phyloP scores from a whole-genome alignment of 2,113 vertebrate species.

The Nerophis ophidion region DNA sequence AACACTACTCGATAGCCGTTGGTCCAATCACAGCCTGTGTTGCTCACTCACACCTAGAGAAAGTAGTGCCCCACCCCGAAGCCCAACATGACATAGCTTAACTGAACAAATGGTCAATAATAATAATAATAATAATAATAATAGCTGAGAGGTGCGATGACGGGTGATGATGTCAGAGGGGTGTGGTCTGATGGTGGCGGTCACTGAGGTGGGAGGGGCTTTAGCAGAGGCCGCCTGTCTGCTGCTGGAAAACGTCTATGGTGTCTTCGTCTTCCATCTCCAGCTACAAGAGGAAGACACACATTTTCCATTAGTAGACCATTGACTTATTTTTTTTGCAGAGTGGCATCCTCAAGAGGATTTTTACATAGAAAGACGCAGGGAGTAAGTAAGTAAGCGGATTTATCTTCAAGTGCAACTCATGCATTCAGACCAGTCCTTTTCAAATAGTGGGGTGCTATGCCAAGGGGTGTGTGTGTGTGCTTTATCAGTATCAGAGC shows the following conservation, averaged over 20 bases:
- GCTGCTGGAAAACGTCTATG: constrained; percentile 82
- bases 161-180: constrained; percentile 58
- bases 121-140: constrained; percentile 53
- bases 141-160: constrained; percentile 45
- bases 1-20: constrained; percentile 37
- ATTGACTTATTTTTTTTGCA: too few species aligned
- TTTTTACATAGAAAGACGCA: too few species aligned
- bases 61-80: constrained; percentile 16
- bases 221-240: constrained; percentile 77
- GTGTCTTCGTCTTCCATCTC: constrained; percentile 84
- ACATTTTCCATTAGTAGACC: too few species aligned
- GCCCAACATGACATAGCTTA: constrained; percentile 34
- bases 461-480: too few species aligned
- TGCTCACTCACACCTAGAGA: constrained; percentile 43
- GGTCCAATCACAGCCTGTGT: constrained; percentile 41
- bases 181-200: constrained; percentile 49
- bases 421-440: too few species aligned
- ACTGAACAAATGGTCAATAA: constrained; percentile 43
- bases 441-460: too few species aligned
- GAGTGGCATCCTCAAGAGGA: too few species aligned
- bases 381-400: too few species aligned
- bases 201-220: constrained; percentile 43
- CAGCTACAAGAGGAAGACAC: constrained; percentile 53
- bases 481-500: too few species aligned
- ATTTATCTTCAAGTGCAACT: too few species aligned